Evolutionary conservation across 2,888 invertebrate species (phyloP), one percentile per base, ranked within the genome.

Genomic region (Meiosimyza decipiens): DNA sequence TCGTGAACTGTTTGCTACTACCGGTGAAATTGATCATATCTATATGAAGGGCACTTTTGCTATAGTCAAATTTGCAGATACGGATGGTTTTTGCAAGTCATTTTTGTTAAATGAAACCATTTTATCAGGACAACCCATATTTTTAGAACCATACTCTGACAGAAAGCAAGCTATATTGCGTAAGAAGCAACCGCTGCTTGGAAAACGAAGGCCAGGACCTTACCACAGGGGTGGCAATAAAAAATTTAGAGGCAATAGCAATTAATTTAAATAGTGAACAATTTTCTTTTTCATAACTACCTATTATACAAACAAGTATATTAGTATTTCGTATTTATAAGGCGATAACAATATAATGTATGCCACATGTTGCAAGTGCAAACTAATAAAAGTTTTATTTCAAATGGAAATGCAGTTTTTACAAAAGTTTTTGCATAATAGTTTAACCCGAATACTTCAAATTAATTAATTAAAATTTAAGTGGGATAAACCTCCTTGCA

Each of bases 71-170:
- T 84, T 82, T 71, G 60, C 33, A 11, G 76, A 78, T 11, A 74
- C 76, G 0, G 83, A 85, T 5, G 82, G 65, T 1, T 84, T 79
- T 73, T 84, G 84, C 73, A 83, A 82, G 70, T 78, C 84, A 1
- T 84, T 84, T 57, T 66, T 83, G 22, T 11, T 74, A 0, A 83
- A 82, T 65, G 84, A 84, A 47, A 63, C 71, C 0, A 0, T 60
- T 0, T 1, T 84, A 0, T 65, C 74, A 2, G 79, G 79, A 13
- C 75, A 78, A 13, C 75, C 77, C 5, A 73, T 84, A 2, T 84
- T 84, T 62, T 6, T 84, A 5, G 81, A 85, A 74, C 84, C 84
- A 11, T 79, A 80, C 69, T 84, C 84, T 0, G n/a, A 67, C 0
- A 70, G 78, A 0, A 84, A 83, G 51, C 57, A 76, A 12, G 69